Conservation (phyloP, 2,888 invertebrate genomes). For the Metacarcinus magister region DNA sequence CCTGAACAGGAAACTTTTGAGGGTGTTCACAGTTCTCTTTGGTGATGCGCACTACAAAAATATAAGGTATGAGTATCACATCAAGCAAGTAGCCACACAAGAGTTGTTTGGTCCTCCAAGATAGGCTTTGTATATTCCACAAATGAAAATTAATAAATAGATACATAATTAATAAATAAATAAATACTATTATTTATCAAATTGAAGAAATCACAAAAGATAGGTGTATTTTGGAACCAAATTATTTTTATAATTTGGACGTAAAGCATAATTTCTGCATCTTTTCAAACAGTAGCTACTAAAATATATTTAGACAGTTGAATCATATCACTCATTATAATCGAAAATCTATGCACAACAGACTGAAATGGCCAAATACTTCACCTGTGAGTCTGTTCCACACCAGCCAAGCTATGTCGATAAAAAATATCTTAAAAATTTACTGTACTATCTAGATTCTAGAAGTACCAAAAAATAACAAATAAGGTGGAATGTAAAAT, state of each 20-base stretch:
- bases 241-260: not conserved
- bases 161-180: slow-evolving; percentile 13
- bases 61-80: slow-evolving; percentile 53
- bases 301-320: slow-evolving; percentile 38
- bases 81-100: slow-evolving; percentile 42
- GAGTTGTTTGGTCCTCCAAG: slow-evolving; percentile 42
- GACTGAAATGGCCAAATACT: slow-evolving; percentile 21
- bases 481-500: slow-evolving; percentile 31
- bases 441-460: slow-evolving; percentile 34
- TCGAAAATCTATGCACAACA: not conserved
- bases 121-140: slow-evolving; percentile 49
- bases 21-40: slow-evolving; percentile 44
- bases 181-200: not conserved
- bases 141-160: not conserved
- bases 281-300: not conserved
- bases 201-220: slow-evolving; percentile 5
- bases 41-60: slow-evolving; percentile 51
- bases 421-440: slow-evolving; percentile 14
- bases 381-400: slow-evolving; percentile 46
- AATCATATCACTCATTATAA: slow-evolving; percentile 36
- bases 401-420: slow-evolving; percentile 18
- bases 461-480: slow-evolving; percentile 37
- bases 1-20: slow-evolving; percentile 41
- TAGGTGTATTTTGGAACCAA: not conserved
- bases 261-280: not conserved